Percentiles rank a stretch among this genome's conserved stretches.
Conservation (phyloP, 2,888 invertebrate genomes). For the Tachystola acroxantha region DNA sequence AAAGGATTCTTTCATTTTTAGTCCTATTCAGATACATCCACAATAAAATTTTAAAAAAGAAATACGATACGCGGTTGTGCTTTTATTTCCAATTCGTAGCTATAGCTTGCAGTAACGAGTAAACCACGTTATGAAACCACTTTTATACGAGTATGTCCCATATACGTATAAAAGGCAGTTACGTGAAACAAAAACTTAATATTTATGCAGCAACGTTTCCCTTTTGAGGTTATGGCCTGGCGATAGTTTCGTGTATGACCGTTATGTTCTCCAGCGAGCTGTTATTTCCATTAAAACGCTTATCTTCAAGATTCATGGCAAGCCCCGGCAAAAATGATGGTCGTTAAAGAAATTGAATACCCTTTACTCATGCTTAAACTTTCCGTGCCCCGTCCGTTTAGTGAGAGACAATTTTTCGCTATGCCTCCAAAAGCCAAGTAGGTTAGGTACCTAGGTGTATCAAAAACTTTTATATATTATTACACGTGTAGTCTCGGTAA, state of each 20-base stretch:
- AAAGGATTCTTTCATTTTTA: too few relatives aligned
- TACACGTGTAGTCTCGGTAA: too few relatives aligned
- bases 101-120: neutral
- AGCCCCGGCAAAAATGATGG: conserved; percentile 56
- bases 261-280: conserved; percentile 48
- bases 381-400: conserved; percentile 11
- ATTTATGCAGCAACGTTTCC: conserved; percentile 48
- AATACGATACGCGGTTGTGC: too few relatives aligned
- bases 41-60: too few relatives aligned
- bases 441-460: too few relatives aligned
- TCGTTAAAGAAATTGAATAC: conserved; percentile 67
- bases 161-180: conserved; percentile 9
- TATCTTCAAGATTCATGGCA: conserved; percentile 67
- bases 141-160: conserved; percentile 8
- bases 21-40: too few relatives aligned
- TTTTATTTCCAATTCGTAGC: too few relatives aligned
- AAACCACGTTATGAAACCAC: conserved; percentile 6
- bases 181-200: conserved; percentile 38
- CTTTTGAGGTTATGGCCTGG: conserved; percentile 43
- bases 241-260: conserved; percentile 54
- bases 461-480: too few relatives aligned
- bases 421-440: neutral
- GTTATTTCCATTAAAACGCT: conserved; percentile 64
- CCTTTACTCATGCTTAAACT: conserved; percentile 54
- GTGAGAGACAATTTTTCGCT: neutral